These are phyloP conservation scores for Leucania comma DNA, from an alignment of 2,888 invertebrate genomes.

Conservation along the genomic window DNA sequence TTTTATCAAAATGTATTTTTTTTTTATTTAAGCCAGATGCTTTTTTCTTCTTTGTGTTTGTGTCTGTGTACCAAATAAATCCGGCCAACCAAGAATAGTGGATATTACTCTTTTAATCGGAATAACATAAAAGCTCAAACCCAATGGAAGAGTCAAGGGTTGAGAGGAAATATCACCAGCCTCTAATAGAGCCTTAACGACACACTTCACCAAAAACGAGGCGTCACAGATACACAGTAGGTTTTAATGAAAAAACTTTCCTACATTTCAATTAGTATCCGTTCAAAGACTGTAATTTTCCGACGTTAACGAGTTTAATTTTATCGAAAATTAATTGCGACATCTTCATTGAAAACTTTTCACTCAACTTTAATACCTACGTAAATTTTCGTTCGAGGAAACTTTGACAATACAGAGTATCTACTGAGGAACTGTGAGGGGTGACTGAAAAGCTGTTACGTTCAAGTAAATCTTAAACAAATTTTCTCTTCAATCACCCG, in stretches of 20 bases:
- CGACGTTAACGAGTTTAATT: conserved; percentile 89
- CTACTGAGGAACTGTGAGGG: conserved; percentile 70
- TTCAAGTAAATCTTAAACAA: conserved; percentile 75
- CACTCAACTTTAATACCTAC: conserved; percentile 85
- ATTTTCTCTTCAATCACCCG: conserved; percentile 76
- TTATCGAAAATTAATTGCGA: conserved; percentile 90
- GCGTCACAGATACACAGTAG: conserved; percentile 69
- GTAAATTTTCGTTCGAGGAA: conserved; percentile 80
- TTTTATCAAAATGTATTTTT: no score
- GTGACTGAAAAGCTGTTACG: conserved; percentile 76
- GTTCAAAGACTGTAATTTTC: conserved; percentile 86
- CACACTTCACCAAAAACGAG: conserved; percentile 49
- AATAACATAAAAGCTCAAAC: neutral
- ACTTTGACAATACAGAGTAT: conserved; percentile 84
- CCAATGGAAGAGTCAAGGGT: conserved; percentile 1
- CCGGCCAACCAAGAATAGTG: neutral
- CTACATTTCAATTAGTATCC: conserved; percentile 86
- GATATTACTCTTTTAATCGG: conserved; percentile 6
- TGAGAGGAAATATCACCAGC: conserved; percentile 4
- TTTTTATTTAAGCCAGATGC: no score
- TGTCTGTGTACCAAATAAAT: neutral
- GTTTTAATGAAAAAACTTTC: conserved; percentile 87
- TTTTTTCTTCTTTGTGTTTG: no score
- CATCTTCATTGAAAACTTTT: conserved; percentile 89
- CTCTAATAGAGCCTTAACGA: conserved; percentile 34